Evolutionary conservation across 2,888 invertebrate genomes (phyloP).

Genomic region (Lissonota sp.): DNA sequence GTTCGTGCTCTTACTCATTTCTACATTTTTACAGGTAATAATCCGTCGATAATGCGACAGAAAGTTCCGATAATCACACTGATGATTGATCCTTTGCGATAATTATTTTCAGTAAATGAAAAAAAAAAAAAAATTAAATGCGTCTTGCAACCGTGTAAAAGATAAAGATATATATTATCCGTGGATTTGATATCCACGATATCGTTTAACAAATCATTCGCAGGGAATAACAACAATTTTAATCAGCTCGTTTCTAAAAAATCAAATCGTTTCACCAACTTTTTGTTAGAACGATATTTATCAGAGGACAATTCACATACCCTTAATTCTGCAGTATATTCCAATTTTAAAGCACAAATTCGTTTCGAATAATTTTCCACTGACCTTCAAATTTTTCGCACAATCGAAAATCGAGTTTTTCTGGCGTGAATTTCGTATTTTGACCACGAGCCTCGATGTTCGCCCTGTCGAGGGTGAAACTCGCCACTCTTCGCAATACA

Average conservation of each 20-base stretch:
- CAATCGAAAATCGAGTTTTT: slow-evolving; percentile 93
- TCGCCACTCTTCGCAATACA: slow-evolving; percentile 93
- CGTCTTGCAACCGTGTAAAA: slow-evolving; percentile 23
- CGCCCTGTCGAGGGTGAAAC: slow-evolving; percentile 91
- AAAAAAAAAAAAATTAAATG: slow-evolving; percentile 10
- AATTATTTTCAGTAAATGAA: background rate
- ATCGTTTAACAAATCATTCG: slow-evolving; percentile 7
- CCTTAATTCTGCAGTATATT: too few relatives aligned
- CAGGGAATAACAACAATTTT: background rate
- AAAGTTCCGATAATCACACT: slow-evolving; percentile 28
- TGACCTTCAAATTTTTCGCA: slow-evolving; percentile 97
- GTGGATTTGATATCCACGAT: background rate
- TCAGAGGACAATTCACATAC: too few relatives aligned
- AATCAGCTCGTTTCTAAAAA: too few relatives aligned
- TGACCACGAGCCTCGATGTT: slow-evolving; percentile 87
- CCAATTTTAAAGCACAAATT: too few relatives aligned
- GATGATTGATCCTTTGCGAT: slow-evolving; percentile 19
- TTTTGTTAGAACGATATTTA: too few relatives aligned
- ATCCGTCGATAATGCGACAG: slow-evolving; percentile 20
- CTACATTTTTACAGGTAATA: background rate
- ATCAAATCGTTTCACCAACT: too few relatives aligned
- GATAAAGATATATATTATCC: slow-evolving; percentile 17
- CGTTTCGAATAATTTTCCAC: slow-evolving; percentile 65
- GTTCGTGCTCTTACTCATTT: too few relatives aligned
- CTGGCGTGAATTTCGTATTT: slow-evolving; percentile 88